Percentiles rank a stretch among this genome's conserved stretches.
phyloP scores from a whole-genome alignment of 2,113 vertebrate genomes.

The Serinus canaria region DNA sequence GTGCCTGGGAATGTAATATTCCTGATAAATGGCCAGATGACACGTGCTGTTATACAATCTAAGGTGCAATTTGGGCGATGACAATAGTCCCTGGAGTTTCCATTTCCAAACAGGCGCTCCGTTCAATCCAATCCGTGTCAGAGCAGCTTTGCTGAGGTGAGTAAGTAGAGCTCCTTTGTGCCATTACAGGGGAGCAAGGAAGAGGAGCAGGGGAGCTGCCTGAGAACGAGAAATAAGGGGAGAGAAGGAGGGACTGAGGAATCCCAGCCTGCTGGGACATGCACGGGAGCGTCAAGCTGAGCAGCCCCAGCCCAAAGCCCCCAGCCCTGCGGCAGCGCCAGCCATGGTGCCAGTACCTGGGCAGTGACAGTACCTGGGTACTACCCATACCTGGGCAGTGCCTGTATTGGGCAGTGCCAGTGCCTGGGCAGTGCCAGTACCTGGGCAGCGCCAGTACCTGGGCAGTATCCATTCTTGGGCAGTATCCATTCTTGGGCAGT shows the following conservation, averaged over 20 bases:
- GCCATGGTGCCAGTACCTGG: fast-evolving
- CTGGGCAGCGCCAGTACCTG: background rate
- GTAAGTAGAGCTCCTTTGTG: conserved; percentile 63
- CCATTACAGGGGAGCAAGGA: conserved; percentile 33
- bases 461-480: background rate
- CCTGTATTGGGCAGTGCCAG: too few relatives aligned
- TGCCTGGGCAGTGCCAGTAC: background rate
- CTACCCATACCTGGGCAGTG: fast-evolving
- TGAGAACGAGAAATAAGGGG: conserved; percentile 16
- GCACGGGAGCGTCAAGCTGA: fast-evolving
- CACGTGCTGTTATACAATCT: conserved; percentile 65
- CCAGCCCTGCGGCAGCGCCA: fast-evolving
- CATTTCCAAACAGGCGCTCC: conserved; percentile 64
- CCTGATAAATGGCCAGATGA: conserved; percentile 69
- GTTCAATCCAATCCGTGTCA: conserved; percentile 69
- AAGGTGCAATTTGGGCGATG: conserved; percentile 69
- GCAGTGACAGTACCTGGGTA: background rate
- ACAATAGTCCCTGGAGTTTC: conserved; percentile 75
- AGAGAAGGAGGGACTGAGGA: background rate
- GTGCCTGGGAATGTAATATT: conserved; percentile 73
- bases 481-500: background rate
- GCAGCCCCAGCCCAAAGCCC: background rate
- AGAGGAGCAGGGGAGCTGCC: conserved; percentile 12
- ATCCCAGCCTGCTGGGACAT: background rate
- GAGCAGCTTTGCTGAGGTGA: conserved; percentile 57